A percentile compares a stretch with the other conserved stretches of the same genome.
phyloP scores from a whole-genome alignment of 2,113 vertebrate species.

The Phyllostomus hastatus region DNA sequence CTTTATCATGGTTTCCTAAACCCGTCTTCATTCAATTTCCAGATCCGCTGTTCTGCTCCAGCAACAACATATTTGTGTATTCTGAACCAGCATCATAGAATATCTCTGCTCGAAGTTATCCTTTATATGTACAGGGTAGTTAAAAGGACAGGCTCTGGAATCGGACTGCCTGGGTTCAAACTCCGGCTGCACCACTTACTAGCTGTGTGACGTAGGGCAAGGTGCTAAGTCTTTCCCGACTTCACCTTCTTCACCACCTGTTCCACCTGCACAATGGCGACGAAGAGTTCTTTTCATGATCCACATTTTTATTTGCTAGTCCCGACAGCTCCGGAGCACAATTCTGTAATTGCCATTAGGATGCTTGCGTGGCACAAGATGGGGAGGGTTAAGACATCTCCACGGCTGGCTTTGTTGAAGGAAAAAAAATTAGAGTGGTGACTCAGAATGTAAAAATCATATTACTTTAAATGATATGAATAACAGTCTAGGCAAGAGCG shows the following conservation, averaged over 20 bases:
- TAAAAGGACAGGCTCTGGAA: not conserved
- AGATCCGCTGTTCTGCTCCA: not conserved
- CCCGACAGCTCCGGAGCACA: not conserved
- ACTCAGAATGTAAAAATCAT: slow-evolving; percentile 67
- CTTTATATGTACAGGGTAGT: not conserved
- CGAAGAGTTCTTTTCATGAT: not conserved
- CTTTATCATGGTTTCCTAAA: not conserved
- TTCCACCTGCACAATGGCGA: not conserved
- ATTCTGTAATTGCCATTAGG: not conserved
- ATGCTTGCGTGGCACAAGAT: not conserved
- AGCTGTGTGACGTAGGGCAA: not conserved
- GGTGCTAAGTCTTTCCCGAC: not conserved
- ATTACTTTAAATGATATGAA: slow-evolving; percentile 67
- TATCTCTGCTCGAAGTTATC: not conserved
- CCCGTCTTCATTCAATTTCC: not conserved
- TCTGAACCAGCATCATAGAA: not conserved
- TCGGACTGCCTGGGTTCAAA: not conserved
- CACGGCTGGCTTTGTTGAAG: not conserved
- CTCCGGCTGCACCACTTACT: not conserved
- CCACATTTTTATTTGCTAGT: not conserved
- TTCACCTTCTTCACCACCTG: not conserved
- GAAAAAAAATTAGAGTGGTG: slow-evolving; percentile 28
- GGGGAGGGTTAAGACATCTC: not conserved
- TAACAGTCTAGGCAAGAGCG: slow-evolving; percentile 59
- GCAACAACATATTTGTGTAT: not conserved